Base-by-base conservation (phyloP, 2,113 vertebrate species). In the Otocyon megalotis region DNA sequence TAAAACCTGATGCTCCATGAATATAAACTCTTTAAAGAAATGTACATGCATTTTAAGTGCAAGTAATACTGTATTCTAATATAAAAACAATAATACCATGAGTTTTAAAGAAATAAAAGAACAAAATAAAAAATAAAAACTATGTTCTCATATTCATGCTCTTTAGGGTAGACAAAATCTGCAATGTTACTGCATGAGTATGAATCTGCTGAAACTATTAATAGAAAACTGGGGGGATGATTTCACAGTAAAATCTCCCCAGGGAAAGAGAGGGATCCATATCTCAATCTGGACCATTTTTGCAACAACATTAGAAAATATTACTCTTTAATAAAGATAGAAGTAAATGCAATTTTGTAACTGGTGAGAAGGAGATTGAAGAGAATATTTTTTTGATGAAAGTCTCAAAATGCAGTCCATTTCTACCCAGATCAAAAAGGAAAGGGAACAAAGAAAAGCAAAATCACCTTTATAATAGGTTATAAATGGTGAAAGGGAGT, bases 321-420 rank as follows among this genome's bases (percentile, higher is more conserved):
- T 8, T 72, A 80, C 8, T 65, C 19, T 81, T 90, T 90, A 85
- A 71, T 20, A 90, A 62, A 79, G 26, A 10, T 28, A 77, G 20
- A 71, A 94, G 19, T 26, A 91, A 81, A 62, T 79, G 11, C 3
- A 92, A 89, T 94, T 93, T 93, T 95, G 56, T 89, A 83, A 67
- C 48, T 35, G 30, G 32, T 77, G 56, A 77, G 43, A 8, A 32
- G 6, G 56, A 94, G 48, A 88, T 24, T 72, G 22, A n/a, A 58
- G 53, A 63, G 16, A 94, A 85, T 76, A 0, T 60, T 67, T 86
- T 97, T 97, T 85, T 95, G 71, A 94, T 71, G 48, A 88, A 81
- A 86, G 43, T 58, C 30, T 88, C 56, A 88, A 94, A 96, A 69
- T 81, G n/a, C 12, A 65, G 58, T 63, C 63, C n/a, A 71, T 96